Evolutionary conservation across 1,140 invertebrate species (phyloP), one percentile per base, ranked within the genome.

Genomic region (Drosophila erecta): DNA sequence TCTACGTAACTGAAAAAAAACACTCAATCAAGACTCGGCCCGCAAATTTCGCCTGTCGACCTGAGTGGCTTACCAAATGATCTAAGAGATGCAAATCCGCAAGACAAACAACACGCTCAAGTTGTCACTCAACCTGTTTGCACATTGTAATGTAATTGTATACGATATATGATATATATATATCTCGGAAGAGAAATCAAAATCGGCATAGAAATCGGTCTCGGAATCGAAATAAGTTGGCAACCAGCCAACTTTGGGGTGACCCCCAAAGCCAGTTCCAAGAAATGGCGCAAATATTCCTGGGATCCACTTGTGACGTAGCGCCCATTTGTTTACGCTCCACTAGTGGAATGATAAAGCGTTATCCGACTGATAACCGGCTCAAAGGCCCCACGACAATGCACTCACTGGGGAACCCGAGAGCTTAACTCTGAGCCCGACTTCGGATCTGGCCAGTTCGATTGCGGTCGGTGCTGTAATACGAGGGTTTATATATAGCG

Each of bases 101-200:
- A 57, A 67, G 22, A 37, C 46, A 67, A 62, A 60, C 12, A 54
- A 33, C 7, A 49, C 60, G 59, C 62, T 83, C 59, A 79, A 72
- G 56, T 81, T 87, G 81, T 87, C 65, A 87, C 70, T 87, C 83
- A 83, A 87, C 75, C 61, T 62, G 79, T 81, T 85, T 86, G 35
- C 51, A 22, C 30, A 41, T 12, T n/a, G 17, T 20, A 51, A 20
- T 57, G 24, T 38, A 75, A 71, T 72, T 38, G 10, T 4, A 20
- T 37, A 11, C n/a, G 58, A 8, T n/a, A n/a, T n/a, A n/a, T n/a
- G n/a, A n/a, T n/a, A n/a, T n/a, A n/a, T 11, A 1, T 1, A 3
- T 41, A 41, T 51, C 44, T 15, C n/a, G 4, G 37, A 30, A 30
- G 30, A 30, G 12, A 17, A 30, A 49, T 49, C 24, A 1, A n/a